These are phyloP conservation scores for Ibycter americanus DNA, from an alignment of 2,797 vertebrate species.

Conservation along the genomic window DNA sequence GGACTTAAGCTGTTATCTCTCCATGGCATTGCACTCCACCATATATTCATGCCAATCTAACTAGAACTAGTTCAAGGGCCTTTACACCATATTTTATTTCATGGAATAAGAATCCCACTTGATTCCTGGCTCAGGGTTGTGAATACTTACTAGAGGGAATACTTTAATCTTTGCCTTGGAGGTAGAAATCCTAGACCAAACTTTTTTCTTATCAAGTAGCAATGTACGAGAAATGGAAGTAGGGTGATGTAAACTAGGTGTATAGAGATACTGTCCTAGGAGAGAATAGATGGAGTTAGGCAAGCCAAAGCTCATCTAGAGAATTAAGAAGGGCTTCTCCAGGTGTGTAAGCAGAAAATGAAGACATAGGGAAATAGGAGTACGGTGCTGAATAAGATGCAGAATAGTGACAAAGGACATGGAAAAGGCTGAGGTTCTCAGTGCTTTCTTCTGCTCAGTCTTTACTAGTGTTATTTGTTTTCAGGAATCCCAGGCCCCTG, in stretches of 20 bases:
- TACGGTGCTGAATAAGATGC: neutral
- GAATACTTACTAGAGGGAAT: neutral
- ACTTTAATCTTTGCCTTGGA: neutral
- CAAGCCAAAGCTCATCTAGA: neutral
- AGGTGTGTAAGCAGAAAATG: neutral
- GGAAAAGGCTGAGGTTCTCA: neutral
- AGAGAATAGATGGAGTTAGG: neutral
- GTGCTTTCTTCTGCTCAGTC: neutral
- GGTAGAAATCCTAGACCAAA: neutral
- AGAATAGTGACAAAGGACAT: neutral
- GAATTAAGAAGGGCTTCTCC: neutral
- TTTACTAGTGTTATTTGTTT: neutral
- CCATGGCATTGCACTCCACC: neutral
- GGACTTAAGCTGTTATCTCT: neutral
- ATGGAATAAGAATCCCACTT: neutral
- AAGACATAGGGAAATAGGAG: neutral
- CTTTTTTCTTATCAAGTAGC: neutral
- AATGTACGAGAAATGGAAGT: neutral
- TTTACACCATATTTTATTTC: neutral
- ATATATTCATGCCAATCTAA: neutral
- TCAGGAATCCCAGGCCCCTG: neutral
- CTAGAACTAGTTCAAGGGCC: neutral
- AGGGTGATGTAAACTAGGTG: neutral
- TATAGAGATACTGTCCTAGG: neutral
- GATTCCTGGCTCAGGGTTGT: neutral